Base-by-base conservation (phyloP, 2,888 invertebrate species). In the Leucophora obtusa region DNA sequence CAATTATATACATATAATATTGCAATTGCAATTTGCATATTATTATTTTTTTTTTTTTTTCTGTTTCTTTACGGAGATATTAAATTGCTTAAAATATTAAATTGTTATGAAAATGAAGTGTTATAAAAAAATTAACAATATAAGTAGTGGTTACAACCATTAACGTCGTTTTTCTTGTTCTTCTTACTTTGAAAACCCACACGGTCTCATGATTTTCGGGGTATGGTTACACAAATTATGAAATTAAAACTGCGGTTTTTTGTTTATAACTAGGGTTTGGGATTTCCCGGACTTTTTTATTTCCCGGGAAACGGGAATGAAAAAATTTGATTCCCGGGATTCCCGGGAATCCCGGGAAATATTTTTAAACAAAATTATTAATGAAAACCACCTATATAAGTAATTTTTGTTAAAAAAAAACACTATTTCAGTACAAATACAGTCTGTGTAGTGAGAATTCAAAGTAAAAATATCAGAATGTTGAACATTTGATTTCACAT, bases 141-240 rank as follows among this genome's bases (percentile, higher is more conserved):
- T 72, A 62, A 69, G 14, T 50, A 35, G 62, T 69, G 63, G 24
- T 79, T 73, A 73, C 69, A 47, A 68, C 63, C 51, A 63, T 71
- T 79, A 74, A 74, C 6, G 75, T 51, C 59, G 18, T 74, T 43
- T 69, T 68, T 53, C 58, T 63, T 65, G 28, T 28, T 28, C 28
- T 50, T 62, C 15, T 14, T 17, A 65, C 21, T 58, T 65, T 47
- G 6, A 17, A 79, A 73, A 54, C 77, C 77, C 69, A 81, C 81
- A 77, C 76, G 68, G 35, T 75, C 54, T 65, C 59, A 4, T 69
- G 47, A 50, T 56, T 79, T 79, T 74, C 15, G 60, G 60, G 69
- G 59, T 79, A 43, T 47, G 73, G 63, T 74, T 68, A 63, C 75
- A 75, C 7, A 59, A 76, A 69, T 77, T 77, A 73, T 76, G 43